Conservation (phyloP, 1,140 invertebrate genomes). For the Meloidogyne hapla region DNA sequence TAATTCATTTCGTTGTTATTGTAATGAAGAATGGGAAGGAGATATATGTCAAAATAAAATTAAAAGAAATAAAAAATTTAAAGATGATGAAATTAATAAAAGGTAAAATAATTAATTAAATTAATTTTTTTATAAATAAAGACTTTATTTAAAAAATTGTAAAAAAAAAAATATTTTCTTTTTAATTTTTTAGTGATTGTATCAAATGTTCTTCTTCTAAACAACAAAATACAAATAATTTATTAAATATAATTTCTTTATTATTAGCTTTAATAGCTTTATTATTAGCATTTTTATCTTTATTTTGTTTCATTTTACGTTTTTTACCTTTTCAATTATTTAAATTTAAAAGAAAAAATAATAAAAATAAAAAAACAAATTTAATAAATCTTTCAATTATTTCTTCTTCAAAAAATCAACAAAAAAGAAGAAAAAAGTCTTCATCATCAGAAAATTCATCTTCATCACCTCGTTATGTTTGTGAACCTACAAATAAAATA, state of each 20-base stretch:
- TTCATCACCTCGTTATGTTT: neutral
- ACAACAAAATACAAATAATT: neutral
- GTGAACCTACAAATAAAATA: neutral
- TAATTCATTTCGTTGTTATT: slow-evolving; percentile 35
- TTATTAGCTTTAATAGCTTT: slow-evolving; percentile 4
- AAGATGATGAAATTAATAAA: neutral
- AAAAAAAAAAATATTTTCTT: too few relatives aligned
- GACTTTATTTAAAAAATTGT: too few relatives aligned
- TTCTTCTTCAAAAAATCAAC: too few relatives aligned
- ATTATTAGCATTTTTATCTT: neutral
- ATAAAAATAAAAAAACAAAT: neutral
- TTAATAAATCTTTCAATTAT: neutral
- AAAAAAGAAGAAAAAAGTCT: neutral
- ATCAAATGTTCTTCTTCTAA: neutral
- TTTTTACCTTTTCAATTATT: neutral
- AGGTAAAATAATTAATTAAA: slow-evolving; percentile 1
- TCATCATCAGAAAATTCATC: neutral
- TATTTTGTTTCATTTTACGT: neutral
- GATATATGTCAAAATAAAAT: slow-evolving; percentile 24
- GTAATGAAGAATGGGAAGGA: slow-evolving; percentile 7
- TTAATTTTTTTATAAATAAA: too few relatives aligned
- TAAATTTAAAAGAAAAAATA: neutral
- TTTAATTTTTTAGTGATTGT: neutral
- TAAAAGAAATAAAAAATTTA: slow-evolving; percentile 20
- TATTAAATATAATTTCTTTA: neutral